phyloP scores from a whole-genome alignment of 2,888 invertebrate genomes.

The Pachycephus smyrnensis region DNA sequence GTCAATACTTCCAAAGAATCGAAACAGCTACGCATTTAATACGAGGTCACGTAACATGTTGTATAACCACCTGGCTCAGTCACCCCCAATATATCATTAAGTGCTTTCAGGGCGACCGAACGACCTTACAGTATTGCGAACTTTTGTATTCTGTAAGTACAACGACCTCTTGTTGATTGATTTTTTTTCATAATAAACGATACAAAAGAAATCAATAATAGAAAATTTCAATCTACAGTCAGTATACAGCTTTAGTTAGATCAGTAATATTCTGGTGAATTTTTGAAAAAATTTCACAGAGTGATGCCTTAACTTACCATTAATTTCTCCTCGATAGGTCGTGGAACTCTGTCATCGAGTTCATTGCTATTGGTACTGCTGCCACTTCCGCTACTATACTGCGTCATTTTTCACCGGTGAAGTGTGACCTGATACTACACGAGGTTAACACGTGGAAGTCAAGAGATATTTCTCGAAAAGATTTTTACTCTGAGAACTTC shows the following conservation, averaged over 20 bases:
- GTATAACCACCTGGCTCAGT: conserved; percentile 5
- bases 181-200: neutral
- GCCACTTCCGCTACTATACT: conserved; percentile 53
- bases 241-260: neutral
- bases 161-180: conserved; percentile 41
- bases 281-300: neutral
- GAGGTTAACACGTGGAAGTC: neutral
- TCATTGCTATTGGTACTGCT: conserved; percentile 53
- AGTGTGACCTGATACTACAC: neutral
- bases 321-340: conserved; percentile 48
- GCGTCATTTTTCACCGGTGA: conserved; percentile 44
- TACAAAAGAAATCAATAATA: neutral
- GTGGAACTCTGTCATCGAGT: conserved; percentile 42
- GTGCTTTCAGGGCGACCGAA: conserved; percentile 12
- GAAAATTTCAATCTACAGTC: neutral
- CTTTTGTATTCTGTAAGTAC: conserved; percentile 31
- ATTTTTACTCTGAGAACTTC: neutral
- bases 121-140: neutral
- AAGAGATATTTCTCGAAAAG: neutral
- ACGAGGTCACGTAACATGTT: neutral
- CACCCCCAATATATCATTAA: conserved; percentile 25
- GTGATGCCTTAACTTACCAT: conserved; percentile 37
- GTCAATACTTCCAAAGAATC: conserved; percentile 1
- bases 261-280: neutral
- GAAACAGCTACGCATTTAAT: neutral